Percentiles rank a stretch among this genome's conserved stretches.
Evolutionary conservation across 2,888 invertebrate species (phyloP).

Genomic region (Gari tellinella): DNA sequence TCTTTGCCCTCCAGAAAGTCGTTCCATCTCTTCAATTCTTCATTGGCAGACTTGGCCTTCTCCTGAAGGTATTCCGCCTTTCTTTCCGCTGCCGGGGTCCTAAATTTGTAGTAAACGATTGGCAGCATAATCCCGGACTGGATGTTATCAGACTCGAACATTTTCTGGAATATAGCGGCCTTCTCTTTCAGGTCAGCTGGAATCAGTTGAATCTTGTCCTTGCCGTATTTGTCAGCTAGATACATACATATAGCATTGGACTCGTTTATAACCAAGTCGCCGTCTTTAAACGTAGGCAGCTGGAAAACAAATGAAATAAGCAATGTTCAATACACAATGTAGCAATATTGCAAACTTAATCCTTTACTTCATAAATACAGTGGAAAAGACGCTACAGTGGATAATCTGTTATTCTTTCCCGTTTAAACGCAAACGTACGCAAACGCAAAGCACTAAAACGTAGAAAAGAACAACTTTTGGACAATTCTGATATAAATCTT

Average conservation of each 20-base stretch:
- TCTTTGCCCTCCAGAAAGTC: conserved; percentile 1
- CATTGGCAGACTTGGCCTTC: conserved; percentile 13
- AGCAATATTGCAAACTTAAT: not conserved
- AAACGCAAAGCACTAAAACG: too few species aligned
- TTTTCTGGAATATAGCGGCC: conserved; percentile 64
- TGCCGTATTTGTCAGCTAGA: conserved; percentile 61
- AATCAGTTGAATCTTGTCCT: conserved; percentile 56
- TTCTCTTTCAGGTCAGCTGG: conserved; percentile 52
- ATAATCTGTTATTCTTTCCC: too few species aligned
- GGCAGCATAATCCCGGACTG: conserved; percentile 9
- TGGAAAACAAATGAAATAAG: conserved; percentile 55
- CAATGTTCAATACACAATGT: too few species aligned
- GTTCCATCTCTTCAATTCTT: conserved; percentile 20
- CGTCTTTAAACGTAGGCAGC: conserved; percentile 76
- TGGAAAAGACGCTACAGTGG: too few species aligned
- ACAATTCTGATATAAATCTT: too few species aligned
- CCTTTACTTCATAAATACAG: too few species aligned
- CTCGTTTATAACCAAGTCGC: conserved; percentile 73
- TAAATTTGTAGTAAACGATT: conserved; percentile 13
- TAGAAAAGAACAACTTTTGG: too few species aligned
- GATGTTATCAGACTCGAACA: conserved; percentile 57
- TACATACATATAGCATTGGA: conserved; percentile 74
- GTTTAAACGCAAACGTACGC: too few species aligned
- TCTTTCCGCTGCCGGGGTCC: conserved; percentile 32
- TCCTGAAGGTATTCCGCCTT: conserved; percentile 11